Percentiles rank a stretch among this genome's conserved stretches.
phyloP scores from a whole-genome alignment of 2,888 invertebrate species.

The Hypomecis punctinalis region DNA sequence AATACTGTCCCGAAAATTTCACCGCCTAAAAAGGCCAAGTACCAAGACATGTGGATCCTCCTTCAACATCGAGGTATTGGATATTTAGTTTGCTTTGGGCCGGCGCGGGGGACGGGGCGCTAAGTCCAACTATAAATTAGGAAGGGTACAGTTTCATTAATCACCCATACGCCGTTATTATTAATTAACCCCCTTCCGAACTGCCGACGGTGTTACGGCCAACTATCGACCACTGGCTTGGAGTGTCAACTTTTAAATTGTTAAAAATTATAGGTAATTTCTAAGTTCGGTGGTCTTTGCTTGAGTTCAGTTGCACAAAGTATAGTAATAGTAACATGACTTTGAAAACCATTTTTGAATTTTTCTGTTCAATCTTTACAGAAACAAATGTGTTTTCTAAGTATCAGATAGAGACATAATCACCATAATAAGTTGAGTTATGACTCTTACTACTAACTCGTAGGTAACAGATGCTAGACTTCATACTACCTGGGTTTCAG shows the following conservation, averaged over 20 bases:
- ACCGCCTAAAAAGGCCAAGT: constrained; percentile 42
- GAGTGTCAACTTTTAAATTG: constrained; percentile 70
- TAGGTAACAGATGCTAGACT: too few relatives aligned
- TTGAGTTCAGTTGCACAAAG: constrained; percentile 1
- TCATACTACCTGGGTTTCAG: too few relatives aligned
- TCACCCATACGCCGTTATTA: constrained; percentile 86
- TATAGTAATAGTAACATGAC: not conserved
- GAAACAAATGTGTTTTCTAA: too few relatives aligned
- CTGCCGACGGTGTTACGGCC: constrained; percentile 69
- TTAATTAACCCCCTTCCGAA: constrained; percentile 84
- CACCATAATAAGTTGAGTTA: too few relatives aligned
- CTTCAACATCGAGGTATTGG: constrained; percentile 80
- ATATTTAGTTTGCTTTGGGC: constrained; percentile 85
- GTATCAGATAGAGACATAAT: too few relatives aligned
- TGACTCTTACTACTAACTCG: too few relatives aligned
- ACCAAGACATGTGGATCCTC: constrained; percentile 56
- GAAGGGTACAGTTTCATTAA: constrained; percentile 85
- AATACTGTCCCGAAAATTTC: too few relatives aligned
- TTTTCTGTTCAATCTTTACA: too few relatives aligned
- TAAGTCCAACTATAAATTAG: constrained; percentile 86
- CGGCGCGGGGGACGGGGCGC: constrained; percentile 70
- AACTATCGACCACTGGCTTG: constrained; percentile 74
- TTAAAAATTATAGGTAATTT: constrained; percentile 39
- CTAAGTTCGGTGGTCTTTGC: constrained; percentile 8
- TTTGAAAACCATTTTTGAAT: too few relatives aligned